Conservation (phyloP, 2,888 invertebrate species). For the Drosophila recens region DNA sequence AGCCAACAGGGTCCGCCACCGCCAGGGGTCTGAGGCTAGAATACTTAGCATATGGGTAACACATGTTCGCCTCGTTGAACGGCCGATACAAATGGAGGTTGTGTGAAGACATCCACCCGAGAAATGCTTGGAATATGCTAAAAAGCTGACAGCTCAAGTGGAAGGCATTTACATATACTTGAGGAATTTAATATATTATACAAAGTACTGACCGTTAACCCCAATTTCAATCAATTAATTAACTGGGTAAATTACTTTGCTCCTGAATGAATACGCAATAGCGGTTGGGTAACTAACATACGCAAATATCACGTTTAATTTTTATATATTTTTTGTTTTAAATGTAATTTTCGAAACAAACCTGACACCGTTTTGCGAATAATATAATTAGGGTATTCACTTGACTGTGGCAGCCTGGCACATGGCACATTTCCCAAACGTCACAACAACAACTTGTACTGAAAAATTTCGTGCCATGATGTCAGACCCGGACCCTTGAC, state of each 20-base stretch:
- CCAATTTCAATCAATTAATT: slow-evolving; percentile 6
- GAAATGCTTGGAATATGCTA: slow-evolving; percentile 17
- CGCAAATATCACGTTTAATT: neutral
- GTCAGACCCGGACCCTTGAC: no score
- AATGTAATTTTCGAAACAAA: no score
- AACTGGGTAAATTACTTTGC: neutral
- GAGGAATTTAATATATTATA: slow-evolving; percentile 10
- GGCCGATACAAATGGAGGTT: slow-evolving; percentile 28
- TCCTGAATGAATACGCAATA: neutral
- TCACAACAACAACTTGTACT: no score
- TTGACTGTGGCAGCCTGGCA: no score
- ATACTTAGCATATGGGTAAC: slow-evolving; percentile 69
- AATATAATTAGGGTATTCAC: no score
- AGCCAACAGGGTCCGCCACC: slow-evolving; percentile 32
- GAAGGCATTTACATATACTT: slow-evolving; percentile 28
- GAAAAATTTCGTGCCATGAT: no score
- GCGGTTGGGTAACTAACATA: neutral
- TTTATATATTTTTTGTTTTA: no score
- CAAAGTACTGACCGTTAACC: slow-evolving; percentile 3
- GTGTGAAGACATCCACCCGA: neutral
- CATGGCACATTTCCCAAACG: no score
- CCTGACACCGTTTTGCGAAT: no score
- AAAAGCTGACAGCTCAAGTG: slow-evolving; percentile 40
- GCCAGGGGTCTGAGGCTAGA: slow-evolving; percentile 20
- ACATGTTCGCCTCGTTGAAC: slow-evolving; percentile 48